Percentiles rank a stretch among this genome's conserved stretches.
These are phyloP conservation scores for Nomada ferruginata DNA, from an alignment of 2,888 invertebrate genomes.

Conservation along the genomic window DNA sequence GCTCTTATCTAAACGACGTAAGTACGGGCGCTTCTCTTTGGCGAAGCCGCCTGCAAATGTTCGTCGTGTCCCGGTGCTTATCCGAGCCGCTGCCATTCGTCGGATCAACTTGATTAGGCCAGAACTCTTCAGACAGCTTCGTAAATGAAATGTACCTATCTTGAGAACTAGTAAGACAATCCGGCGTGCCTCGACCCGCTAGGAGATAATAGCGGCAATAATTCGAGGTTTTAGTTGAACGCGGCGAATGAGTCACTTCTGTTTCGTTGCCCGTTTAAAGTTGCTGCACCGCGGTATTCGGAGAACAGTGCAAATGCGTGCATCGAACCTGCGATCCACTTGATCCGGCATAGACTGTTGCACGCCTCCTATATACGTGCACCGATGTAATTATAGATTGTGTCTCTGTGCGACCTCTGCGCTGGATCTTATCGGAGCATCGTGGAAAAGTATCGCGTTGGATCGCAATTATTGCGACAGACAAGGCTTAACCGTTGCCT, in stretches of 20 bases:
- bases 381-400: constrained; percentile 82
- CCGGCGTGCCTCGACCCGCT: background rate
- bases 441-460: constrained; percentile 69
- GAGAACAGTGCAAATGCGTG: constrained; percentile 51
- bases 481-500: constrained; percentile 57
- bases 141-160: constrained; percentile 60
- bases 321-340: constrained; percentile 44
- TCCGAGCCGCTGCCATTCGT: constrained; percentile 59
- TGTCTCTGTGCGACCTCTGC: constrained; percentile 78
- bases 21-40: constrained; percentile 71
- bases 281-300: constrained; percentile 47
- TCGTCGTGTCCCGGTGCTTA: constrained; percentile 62
- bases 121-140: constrained; percentile 49
- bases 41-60: constrained; percentile 74
- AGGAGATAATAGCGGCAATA: constrained; percentile 46
- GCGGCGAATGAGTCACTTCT: background rate
- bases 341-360: constrained; percentile 30
- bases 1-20: constrained; percentile 77
- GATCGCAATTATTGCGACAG: constrained; percentile 74
- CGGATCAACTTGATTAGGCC: constrained; percentile 69
- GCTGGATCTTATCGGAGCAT: constrained; percentile 72
- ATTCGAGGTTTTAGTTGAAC: constrained; percentile 28
- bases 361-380: constrained; percentile 57
- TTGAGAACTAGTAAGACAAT: constrained; percentile 37
- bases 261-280: constrained; percentile 21